phyloP scores from a whole-genome alignment of 2,113 vertebrate species.

The Anolis sagrei region DNA sequence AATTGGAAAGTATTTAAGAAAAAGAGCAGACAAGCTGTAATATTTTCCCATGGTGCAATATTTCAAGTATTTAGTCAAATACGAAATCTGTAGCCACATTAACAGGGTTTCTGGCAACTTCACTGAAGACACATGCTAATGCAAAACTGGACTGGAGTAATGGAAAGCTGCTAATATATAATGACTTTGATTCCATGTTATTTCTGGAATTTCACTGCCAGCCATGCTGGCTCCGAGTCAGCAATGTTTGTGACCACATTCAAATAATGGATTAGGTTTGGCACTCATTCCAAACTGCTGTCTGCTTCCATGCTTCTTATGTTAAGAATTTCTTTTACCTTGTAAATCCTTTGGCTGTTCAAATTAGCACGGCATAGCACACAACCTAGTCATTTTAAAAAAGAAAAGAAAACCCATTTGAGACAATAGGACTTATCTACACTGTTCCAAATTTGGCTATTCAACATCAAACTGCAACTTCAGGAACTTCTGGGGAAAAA shows the following conservation, averaged over 20 bases:
- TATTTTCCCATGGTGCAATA: constrained; percentile 16
- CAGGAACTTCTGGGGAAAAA: constrained; percentile 19
- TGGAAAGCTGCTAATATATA: constrained; percentile 49
- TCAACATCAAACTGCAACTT: constrained; percentile 26
- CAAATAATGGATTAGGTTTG: constrained; percentile 29
- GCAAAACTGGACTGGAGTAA: constrained; percentile 48
- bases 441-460: constrained; percentile 26
- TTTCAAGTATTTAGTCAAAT: constrained; percentile 13
- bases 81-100: constrained; percentile 23
- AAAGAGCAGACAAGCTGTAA: neutral
- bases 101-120: constrained; percentile 20
- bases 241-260: constrained; percentile 26
- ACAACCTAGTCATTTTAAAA: neutral
- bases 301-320: neutral
- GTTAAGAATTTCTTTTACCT: constrained; percentile 15
- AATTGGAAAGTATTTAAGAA: constrained; percentile 23
- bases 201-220: constrained; percentile 45
- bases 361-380: neutral
- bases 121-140: neutral
- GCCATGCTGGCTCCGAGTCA: constrained; percentile 15
- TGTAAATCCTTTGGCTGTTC: constrained; percentile 11
- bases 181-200: constrained; percentile 42
- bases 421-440: constrained; percentile 5
- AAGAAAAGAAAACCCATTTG: constrained; percentile 8
- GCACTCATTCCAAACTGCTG: neutral